Conservation (phyloP, 2,888 invertebrate species). For the Resseliella maxima region DNA sequence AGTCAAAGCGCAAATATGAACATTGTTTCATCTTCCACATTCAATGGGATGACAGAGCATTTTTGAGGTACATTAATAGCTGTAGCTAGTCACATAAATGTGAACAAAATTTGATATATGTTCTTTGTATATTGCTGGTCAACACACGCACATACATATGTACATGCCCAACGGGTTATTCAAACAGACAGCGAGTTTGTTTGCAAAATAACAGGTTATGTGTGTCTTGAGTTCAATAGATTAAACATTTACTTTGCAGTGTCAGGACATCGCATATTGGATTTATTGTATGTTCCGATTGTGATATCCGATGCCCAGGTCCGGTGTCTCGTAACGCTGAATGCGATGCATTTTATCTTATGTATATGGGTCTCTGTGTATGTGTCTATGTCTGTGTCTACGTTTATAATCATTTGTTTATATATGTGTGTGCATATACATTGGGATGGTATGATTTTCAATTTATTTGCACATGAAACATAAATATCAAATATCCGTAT, state of each 20-base stretch:
- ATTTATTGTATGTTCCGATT: constrained; percentile 44
- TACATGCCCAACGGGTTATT: not conserved
- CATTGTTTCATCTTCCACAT: constrained; percentile 20
- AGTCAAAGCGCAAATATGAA: constrained; percentile 54
- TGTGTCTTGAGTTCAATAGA: constrained; percentile 48
- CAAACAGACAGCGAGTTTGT: not conserved
- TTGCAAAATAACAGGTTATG: constrained; percentile 43
- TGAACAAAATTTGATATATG: not conserved
- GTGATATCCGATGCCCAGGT: constrained; percentile 18
- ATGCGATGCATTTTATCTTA: not conserved
- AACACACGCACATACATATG: not conserved
- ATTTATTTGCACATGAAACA: constrained; percentile 20
- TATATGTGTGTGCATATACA: not conserved
- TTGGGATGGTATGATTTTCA: constrained; percentile 11
- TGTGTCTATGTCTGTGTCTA: no score
- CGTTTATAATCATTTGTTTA: no score
- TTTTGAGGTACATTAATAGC: constrained; percentile 43
- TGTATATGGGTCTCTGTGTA: not conserved
- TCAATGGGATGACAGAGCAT: not conserved
- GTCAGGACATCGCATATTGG: constrained; percentile 46
- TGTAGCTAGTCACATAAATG: constrained; percentile 9
- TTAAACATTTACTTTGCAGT: constrained; percentile 47
- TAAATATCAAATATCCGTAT: not conserved
- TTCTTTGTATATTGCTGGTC: not conserved
- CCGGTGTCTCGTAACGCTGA: not conserved